Evolutionary conservation across 2,888 invertebrate genomes (phyloP).

Genomic region (Drosophila paucipuncta): DNA sequence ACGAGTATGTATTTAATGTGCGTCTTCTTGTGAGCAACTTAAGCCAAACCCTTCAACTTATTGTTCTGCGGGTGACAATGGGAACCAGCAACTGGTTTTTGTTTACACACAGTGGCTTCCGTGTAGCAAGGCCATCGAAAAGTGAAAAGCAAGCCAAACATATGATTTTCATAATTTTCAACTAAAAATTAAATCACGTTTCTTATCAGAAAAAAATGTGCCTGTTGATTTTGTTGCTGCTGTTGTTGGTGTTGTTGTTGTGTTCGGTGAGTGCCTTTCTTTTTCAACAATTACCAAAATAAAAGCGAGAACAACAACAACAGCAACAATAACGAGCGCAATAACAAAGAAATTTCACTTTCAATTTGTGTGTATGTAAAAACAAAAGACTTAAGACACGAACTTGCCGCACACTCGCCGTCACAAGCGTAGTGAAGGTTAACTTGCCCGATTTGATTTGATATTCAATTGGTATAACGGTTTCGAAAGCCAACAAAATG

Average conservation of each 20-base stretch:
- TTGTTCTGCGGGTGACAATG: constrained; percentile 1
- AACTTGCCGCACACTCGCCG: constrained; percentile 51
- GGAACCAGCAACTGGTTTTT: constrained; percentile 10
- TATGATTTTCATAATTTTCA: constrained; percentile 76
- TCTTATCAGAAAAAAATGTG: constrained; percentile 64
- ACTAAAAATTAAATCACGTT: constrained; percentile 80
- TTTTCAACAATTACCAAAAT: constrained; percentile 79
- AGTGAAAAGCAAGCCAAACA: constrained; percentile 63
- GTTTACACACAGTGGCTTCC: constrained; percentile 12
- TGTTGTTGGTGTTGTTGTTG: constrained; percentile 24
- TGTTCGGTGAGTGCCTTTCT: constrained; percentile 74
- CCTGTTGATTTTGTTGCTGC: constrained; percentile 20
- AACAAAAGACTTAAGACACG: constrained; percentile 77
- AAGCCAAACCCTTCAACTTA: neutral
- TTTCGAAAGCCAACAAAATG: constrained; percentile 74
- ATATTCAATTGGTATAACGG: constrained; percentile 72
- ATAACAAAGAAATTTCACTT: constrained; percentile 76
- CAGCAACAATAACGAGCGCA: constrained; percentile 33
- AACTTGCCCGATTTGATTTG: constrained; percentile 71
- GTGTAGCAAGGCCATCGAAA: constrained; percentile 61
- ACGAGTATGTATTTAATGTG: neutral
- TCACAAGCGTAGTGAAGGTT: constrained; percentile 66
- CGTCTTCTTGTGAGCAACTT: neutral
- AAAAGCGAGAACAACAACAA: constrained; percentile 44
- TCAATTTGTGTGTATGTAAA: constrained; percentile 66